Conservation (phyloP, 1,140 invertebrate genomes). For the Dryas iulia region DNA sequence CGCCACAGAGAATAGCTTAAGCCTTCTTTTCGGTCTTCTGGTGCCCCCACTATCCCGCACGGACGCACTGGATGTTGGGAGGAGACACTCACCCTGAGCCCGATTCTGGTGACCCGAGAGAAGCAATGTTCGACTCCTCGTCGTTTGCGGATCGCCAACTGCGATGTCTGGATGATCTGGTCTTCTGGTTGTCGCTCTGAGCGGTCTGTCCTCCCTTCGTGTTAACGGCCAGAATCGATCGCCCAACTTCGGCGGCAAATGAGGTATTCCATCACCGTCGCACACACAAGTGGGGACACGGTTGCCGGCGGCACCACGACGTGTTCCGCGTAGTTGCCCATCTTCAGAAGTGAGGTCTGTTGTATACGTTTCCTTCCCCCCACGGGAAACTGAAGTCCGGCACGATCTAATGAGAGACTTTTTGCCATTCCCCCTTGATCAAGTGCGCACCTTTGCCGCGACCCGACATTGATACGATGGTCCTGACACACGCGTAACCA, state of each 20-base stretch:
- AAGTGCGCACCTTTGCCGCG: slow-evolving; percentile 36
- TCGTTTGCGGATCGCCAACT: slow-evolving; percentile 92
- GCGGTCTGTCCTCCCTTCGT: no score
- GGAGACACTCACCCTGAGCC: slow-evolving; percentile 93
- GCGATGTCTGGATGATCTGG: slow-evolving; percentile 89
- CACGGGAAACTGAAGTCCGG: slow-evolving; percentile 39
- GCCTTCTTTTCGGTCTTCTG: slow-evolving; percentile 73
- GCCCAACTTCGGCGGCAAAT: slow-evolving; percentile 86
- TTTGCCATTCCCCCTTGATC: slow-evolving; percentile 47
- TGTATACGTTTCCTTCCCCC: slow-evolving; percentile 4
- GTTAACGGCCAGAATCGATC: slow-evolving; percentile 86
- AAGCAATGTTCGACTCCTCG: slow-evolving; percentile 91
- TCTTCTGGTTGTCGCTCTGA: slow-evolving; percentile 80
- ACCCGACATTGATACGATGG: slow-evolving; percentile 29
- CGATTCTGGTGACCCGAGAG: slow-evolving; percentile 89
- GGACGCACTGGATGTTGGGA: slow-evolving; percentile 80
- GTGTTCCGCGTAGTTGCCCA: slow-evolving; percentile 83
- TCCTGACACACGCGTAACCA: neutral
- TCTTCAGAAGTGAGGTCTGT: neutral
- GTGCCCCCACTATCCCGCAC: no score
- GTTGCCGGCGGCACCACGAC: slow-evolving; percentile 84
- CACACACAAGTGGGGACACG: slow-evolving; percentile 86
- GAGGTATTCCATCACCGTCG: slow-evolving; percentile 82
- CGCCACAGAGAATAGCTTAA: no score
- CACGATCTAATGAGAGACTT: slow-evolving; percentile 53